Conservation (phyloP, 2,113 vertebrate genomes). For the Paradisaea rubra region DNA sequence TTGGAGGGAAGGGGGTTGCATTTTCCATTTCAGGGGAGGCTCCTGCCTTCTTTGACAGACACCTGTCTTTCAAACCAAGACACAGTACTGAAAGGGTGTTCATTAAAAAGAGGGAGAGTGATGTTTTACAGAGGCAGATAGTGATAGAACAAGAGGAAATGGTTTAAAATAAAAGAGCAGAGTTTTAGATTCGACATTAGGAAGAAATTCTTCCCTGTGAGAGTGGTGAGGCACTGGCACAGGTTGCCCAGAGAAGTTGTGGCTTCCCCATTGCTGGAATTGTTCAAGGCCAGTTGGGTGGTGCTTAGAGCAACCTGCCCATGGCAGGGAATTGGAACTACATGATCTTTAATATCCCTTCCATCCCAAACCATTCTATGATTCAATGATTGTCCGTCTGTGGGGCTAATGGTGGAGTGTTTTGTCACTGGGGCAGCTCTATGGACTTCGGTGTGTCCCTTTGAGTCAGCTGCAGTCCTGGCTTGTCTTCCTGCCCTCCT, state of each 20-base stretch:
- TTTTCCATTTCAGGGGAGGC: too few relatives aligned
- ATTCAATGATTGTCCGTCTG: neutral
- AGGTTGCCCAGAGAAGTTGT: neutral
- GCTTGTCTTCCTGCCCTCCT: neutral
- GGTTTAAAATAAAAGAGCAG: neutral
- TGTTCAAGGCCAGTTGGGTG: neutral
- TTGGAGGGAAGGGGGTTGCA: too few relatives aligned
- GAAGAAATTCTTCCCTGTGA: neutral
- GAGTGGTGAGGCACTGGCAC: neutral
- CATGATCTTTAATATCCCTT: neutral
- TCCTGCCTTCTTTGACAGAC: too few relatives aligned
- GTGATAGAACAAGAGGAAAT: neutral
- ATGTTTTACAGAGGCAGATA: neutral
- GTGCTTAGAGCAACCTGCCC: neutral
- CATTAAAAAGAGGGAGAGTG: neutral
- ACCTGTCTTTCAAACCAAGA: too few relatives aligned
- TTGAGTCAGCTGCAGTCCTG: neutral
- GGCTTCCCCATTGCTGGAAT: neutral
- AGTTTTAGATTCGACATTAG: neutral
- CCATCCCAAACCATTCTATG: neutral
- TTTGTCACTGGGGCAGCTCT: neutral
- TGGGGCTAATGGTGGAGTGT: rapidly evolving
- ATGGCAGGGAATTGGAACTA: neutral
- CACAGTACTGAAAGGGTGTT: neutral
- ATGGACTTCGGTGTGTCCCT: neutral